Conservation (phyloP, 2,797 vertebrate species). For the Caiman crocodilus region DNA sequence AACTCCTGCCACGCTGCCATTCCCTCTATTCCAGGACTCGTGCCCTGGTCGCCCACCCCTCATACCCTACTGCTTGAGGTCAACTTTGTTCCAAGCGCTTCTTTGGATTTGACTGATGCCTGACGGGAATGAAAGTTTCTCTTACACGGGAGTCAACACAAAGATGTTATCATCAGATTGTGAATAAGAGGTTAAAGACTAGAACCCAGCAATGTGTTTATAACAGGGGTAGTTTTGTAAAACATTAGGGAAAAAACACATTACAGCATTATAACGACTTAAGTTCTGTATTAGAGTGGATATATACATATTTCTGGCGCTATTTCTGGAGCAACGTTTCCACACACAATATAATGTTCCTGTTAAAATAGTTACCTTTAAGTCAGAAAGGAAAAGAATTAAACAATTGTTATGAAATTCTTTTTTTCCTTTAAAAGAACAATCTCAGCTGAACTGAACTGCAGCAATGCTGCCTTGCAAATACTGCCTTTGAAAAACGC, state of each 20-base stretch:
- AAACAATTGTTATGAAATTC: background rate
- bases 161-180: conserved; percentile 33
- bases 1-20: no score
- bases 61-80: no score
- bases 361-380: background rate
- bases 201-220: background rate
- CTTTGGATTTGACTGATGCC: background rate
- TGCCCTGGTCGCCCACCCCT: no score
- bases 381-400: background rate
- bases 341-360: background rate
- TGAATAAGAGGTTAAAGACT: conserved; percentile 20
- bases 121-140: background rate
- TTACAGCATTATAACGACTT: no score
- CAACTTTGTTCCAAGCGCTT: background rate
- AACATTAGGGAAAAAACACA: background rate
- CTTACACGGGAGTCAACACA: background rate
- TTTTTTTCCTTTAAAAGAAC: background rate
- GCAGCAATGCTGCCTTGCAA: conserved; percentile 56
- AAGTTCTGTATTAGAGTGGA: no score
- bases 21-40: no score
- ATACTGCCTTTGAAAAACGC: conserved; percentile 55
- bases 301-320: background rate
- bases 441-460: background rate
- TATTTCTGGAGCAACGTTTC: background rate
- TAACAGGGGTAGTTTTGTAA: background rate